phyloP scores from a whole-genome alignment of 92 coral and sea anemone species.

The Anthopleura xanthogrammica region DNA sequence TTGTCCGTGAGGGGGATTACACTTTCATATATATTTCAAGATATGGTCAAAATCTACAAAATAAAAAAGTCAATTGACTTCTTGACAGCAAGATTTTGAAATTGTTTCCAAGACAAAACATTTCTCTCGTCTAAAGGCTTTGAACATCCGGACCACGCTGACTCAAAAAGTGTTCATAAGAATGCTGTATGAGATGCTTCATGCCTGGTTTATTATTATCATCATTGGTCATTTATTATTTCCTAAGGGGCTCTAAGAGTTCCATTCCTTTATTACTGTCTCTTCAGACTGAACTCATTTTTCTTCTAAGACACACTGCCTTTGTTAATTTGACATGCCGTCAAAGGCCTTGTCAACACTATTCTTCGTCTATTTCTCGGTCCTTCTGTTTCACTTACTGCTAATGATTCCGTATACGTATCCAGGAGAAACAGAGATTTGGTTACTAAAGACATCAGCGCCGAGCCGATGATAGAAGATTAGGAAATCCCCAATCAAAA shows the following conservation, averaged over 20 bases:
- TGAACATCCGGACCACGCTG: too few species aligned
- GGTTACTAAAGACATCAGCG: neutral
- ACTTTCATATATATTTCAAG: neutral
- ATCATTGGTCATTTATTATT: neutral
- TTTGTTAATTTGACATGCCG: neutral
- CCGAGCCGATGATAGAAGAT: neutral
- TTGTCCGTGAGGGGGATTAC: neutral
- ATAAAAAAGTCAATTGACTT: neutral
- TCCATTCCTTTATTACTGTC: neutral
- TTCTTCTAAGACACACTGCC: neutral
- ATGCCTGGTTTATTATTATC: neutral
- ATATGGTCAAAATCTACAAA: neutral
- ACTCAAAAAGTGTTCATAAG: too few species aligned
- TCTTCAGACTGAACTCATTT: constrained; percentile 9
- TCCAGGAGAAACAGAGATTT: neutral
- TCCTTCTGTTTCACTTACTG: neutral
- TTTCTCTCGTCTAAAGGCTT: too few species aligned
- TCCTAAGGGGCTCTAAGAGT: neutral
- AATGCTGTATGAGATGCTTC: too few species aligned
- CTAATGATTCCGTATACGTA: neutral
- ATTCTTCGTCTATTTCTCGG: neutral
- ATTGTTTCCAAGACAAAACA: neutral
- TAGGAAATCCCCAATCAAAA: neutral
- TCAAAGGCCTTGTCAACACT: neutral
- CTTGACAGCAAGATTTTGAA: neutral